Evolutionary conservation across 2,797 vertebrate genomes (phyloP).

Genomic region (Meriones psammophilus): DNA sequence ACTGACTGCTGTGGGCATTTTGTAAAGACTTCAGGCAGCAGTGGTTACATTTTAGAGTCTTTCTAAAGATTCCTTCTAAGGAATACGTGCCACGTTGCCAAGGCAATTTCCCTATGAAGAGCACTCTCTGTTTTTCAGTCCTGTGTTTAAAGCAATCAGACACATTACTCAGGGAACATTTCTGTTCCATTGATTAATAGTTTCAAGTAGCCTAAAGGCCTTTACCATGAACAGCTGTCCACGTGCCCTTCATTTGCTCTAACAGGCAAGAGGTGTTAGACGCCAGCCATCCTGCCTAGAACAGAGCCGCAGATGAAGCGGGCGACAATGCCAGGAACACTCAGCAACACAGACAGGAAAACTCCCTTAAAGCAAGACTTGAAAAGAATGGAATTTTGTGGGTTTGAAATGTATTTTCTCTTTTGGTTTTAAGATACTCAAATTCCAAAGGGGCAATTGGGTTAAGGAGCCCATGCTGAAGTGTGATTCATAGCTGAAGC

Average conservation of each 20-base stretch:
- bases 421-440: slow-evolving; percentile 35
- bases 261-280: background rate
- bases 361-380: slow-evolving; percentile 25
- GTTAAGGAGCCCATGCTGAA: slow-evolving; percentile 44
- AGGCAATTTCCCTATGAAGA: slow-evolving; percentile 44
- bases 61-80: slow-evolving; percentile 60
- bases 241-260: background rate
- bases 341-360: background rate
- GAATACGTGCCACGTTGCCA: slow-evolving; percentile 39
- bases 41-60: slow-evolving; percentile 60
- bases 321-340: slow-evolving; percentile 35
- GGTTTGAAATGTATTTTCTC: slow-evolving; percentile 54
- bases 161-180: background rate
- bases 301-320: background rate
- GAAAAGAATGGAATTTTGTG: slow-evolving; percentile 16
- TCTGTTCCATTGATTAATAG: slow-evolving; percentile 27
- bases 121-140: background rate
- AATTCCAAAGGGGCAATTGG: slow-evolving; percentile 41
- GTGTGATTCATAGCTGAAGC: slow-evolving; percentile 49
- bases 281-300: background rate
- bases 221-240: background rate
- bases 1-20: slow-evolving; percentile 24
- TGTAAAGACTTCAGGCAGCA: slow-evolving; percentile 56
- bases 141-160: slow-evolving; percentile 42
- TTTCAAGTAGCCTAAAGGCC: background rate